These are phyloP conservation scores for Phymastichus coffea DNA, from an alignment of 1,140 invertebrate species.

Conservation along the genomic window DNA sequence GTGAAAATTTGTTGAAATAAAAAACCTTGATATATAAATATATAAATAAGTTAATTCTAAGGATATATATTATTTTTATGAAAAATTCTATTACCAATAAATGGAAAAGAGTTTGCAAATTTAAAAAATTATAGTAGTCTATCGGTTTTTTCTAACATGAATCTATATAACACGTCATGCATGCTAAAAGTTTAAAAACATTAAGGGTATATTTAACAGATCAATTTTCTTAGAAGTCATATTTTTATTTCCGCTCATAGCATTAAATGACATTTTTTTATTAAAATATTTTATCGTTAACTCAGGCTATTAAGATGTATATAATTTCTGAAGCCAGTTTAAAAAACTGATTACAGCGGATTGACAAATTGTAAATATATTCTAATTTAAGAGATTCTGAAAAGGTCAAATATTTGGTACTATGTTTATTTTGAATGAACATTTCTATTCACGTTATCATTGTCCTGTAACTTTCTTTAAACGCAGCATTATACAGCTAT, in stretches of 20 bases:
- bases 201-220: not conserved
- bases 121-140: constrained; percentile 15
- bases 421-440: not conserved
- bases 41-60: constrained; percentile 13
- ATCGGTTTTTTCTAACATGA: not conserved
- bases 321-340: not conserved
- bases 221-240: constrained; percentile 1
- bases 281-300: constrained; percentile 16
- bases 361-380: not conserved
- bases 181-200: not conserved
- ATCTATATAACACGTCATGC: not conserved
- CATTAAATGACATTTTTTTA: constrained; percentile 10
- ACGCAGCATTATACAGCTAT: too few species aligned
- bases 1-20: constrained; percentile 16
- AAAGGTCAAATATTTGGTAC: not conserved
- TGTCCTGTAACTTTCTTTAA: too few species aligned
- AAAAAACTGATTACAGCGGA: not conserved
- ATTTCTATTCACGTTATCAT: not conserved
- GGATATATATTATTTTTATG: constrained; percentile 30
- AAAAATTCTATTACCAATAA: constrained; percentile 28
- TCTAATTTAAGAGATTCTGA: not conserved
- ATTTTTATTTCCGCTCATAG: constrained; percentile 10
- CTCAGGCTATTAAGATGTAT: not conserved
- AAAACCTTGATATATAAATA: constrained; percentile 9
- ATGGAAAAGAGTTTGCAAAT: constrained; percentile 25